Base-by-base conservation (phyloP, 2,797 vertebrate species). In the Amniataba percoides region DNA sequence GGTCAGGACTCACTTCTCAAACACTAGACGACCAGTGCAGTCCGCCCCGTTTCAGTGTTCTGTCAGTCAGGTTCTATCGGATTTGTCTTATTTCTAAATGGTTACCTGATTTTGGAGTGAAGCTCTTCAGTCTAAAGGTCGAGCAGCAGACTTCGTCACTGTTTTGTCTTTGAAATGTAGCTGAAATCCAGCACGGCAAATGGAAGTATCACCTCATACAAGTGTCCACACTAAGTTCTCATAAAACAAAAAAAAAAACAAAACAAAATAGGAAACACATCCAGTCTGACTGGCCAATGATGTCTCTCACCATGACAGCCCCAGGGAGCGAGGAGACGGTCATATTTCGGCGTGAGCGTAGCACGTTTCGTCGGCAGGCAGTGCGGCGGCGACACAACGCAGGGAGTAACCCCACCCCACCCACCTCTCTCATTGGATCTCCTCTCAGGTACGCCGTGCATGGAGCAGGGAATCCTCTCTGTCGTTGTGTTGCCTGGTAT, bases 341-440 rank as follows among this genome's bases (percentile, higher is more conserved):
- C 94, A 95, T 97, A 84, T 99, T 99, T 92, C 97, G 97, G 73
- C 96, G 97, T 69, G 98, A 99, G 89, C 97, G 98, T 95, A 98
- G 98, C 96, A 99, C 98, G 82, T 99, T 99, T 95, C 98, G 98
- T 85, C 97, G 98, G 86, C 98, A 99, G 96, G 98, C 98, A 42
- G 98, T 99, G 68, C 96, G 98, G 89, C 97, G 98, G 93, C 96
- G 98, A 84, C 98, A 99, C 97, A 99, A 99, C 94, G 98, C 98
- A 87, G 98, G 98, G 93, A 99, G 97, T 95, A 99, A 98, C 96
- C 97, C 98, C 92, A 97, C 97, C 90, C 98, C 98, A 92, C 97
- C 98, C 90, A 93, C 97, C 88, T 99, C 99, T 90, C 97, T 99
- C 95, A 97, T 99, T 93, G 98, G 98, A 96, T 98, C 98, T 87